Conservation (phyloP, 2,888 invertebrate genomes). For the Furcula furcula region DNA sequence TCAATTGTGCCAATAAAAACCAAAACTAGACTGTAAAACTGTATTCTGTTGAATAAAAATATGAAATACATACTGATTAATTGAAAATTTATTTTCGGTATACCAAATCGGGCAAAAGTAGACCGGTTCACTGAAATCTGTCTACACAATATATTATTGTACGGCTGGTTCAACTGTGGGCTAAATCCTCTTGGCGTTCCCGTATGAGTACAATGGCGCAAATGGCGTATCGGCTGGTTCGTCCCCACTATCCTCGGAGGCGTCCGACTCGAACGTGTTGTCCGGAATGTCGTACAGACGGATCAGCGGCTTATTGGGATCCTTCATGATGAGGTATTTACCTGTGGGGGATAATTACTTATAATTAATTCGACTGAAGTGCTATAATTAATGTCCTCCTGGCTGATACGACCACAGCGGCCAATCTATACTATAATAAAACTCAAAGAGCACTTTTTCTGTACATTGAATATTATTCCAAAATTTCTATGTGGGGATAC, state of each 20-base stretch:
- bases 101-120: constrained; percentile 26
- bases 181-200: constrained; percentile 73
- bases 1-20: constrained; percentile 45
- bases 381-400: too few relatives aligned
- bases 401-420: too few relatives aligned
- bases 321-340: constrained; percentile 98
- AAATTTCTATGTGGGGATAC: too few relatives aligned
- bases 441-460: too few relatives aligned
- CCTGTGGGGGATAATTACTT: too few relatives aligned
- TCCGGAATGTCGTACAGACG: constrained; percentile 99
- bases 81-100: constrained; percentile 37
- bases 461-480: too few relatives aligned
- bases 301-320: constrained; percentile 99
- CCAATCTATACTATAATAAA: too few relatives aligned
- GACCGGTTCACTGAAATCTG: constrained; percentile 11
- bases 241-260: constrained; percentile 93
- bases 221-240: constrained; percentile 79
- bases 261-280: constrained; percentile 98
- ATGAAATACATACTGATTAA: constrained; percentile 57
- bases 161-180: constrained; percentile 6
- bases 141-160: constrained; percentile 18
- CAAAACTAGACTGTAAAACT: constrained; percentile 61
- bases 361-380: too few relatives aligned
- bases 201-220: constrained; percentile 76
- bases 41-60: constrained; percentile 66